Evolutionary conservation across 1,140 invertebrate genomes (phyloP).

Genomic region (Dendrolimus punctatus): DNA sequence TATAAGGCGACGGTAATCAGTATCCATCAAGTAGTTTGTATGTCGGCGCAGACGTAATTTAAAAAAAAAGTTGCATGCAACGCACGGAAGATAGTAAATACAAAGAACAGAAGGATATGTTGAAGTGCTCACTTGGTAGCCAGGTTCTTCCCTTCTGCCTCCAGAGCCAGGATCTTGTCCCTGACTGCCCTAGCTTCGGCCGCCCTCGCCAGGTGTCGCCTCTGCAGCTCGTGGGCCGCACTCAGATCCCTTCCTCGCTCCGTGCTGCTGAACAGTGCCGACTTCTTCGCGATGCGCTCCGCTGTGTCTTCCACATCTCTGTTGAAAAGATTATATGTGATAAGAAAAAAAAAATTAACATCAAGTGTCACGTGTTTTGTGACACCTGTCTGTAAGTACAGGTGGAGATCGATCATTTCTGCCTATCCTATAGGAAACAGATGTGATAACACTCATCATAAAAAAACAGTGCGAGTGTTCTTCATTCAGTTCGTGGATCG

Average conservation of each 20-base stretch:
- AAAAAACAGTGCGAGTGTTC: too few species aligned
- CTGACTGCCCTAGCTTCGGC: slow-evolving; percentile 91
- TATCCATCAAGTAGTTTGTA: too few species aligned
- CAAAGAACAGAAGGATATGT: neutral
- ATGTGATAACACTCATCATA: too few species aligned
- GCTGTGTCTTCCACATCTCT: slow-evolving; percentile 89
- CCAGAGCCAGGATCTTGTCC: slow-evolving; percentile 84
- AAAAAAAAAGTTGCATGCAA: neutral
- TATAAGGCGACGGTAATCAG: too few species aligned
- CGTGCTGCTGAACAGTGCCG: slow-evolving; percentile 80
- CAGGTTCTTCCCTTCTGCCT: slow-evolving; percentile 76
- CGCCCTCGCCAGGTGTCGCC: slow-evolving; percentile 88
- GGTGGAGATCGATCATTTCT: too few species aligned
- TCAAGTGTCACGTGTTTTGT: too few species aligned
- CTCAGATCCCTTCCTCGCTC: slow-evolving; percentile 86
- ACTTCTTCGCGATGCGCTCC: slow-evolving; percentile 88
- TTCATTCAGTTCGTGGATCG: too few species aligned
- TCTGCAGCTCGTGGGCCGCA: slow-evolving; percentile 83
- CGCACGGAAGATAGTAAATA: neutral
- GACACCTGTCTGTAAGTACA: too few species aligned
- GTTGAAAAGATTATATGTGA: slow-evolving; percentile 6
- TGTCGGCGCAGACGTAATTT: too few species aligned
- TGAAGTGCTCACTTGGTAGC: slow-evolving; percentile 72
- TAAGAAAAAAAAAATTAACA: too few species aligned
- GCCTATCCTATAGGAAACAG: too few species aligned